These are phyloP conservation scores for Hoplostethus atlanticus DNA, from an alignment of 2,797 vertebrate genomes.

Conservation along the genomic window DNA sequence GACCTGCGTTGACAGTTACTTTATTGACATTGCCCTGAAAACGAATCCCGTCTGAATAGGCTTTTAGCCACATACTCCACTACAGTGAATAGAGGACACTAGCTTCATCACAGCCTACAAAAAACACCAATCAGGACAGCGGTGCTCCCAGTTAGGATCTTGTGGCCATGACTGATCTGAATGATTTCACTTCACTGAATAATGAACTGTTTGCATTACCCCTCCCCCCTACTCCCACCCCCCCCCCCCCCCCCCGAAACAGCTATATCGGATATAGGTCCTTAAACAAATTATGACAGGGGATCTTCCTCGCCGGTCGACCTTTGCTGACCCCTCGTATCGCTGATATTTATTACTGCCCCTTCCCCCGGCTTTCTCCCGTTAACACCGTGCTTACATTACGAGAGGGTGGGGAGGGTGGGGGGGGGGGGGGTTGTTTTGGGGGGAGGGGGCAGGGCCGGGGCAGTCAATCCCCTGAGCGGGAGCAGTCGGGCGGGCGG, in stretches of 20 bases:
- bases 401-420: slow-evolving; percentile 33
- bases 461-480: slow-evolving; percentile 73
- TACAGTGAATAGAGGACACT: background rate
- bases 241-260: slow-evolving; percentile 81
- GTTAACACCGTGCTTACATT: slow-evolving; percentile 74
- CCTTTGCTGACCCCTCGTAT: slow-evolving; percentile 79
- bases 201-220: slow-evolving; percentile 87
- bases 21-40: too few species aligned
- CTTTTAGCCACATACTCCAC: too few species aligned
- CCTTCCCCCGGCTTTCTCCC: slow-evolving; percentile 34
- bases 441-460: slow-evolving; percentile 23
- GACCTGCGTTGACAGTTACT: too few species aligned
- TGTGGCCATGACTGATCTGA: slow-evolving; percentile 82
- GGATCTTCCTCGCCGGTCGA: slow-evolving; percentile 75
- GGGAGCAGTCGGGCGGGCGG: slow-evolving; percentile 72
- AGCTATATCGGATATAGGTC: slow-evolving; percentile 82
- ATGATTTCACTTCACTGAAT: slow-evolving; percentile 86
- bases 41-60: too few species aligned
- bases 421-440: slow-evolving; percentile 13
- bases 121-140: slow-evolving; percentile 54
- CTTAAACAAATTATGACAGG: slow-evolving; percentile 92
- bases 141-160: slow-evolving; percentile 58
- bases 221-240: slow-evolving; percentile 81
- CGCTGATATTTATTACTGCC: slow-evolving; percentile 79
- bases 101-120: slow-evolving; percentile 20